A percentile compares a stretch with the other conserved stretches of the same genome.
Evolutionary conservation across 1,140 invertebrate species (phyloP).

Genomic region (Plectrocnemia conspersa): DNA sequence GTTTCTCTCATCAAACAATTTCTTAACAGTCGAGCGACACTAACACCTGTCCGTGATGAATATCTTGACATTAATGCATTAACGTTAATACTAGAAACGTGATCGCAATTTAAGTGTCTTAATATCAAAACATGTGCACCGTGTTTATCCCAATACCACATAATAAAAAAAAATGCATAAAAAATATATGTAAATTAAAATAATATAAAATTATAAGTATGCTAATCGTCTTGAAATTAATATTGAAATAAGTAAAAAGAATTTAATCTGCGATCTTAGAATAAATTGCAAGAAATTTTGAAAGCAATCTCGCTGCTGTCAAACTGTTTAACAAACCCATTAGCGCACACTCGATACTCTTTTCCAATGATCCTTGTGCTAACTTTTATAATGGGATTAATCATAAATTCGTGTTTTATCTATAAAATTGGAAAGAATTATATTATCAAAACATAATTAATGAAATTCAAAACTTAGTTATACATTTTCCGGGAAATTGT

Average conservation of each 20-base stretch:
- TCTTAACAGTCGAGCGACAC: background rate
- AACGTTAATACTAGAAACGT: conserved; percentile 25
- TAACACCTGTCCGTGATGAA: conserved; percentile 25
- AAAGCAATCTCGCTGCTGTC: conserved; percentile 20
- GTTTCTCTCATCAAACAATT: too few species aligned
- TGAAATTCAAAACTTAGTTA: too few species aligned
- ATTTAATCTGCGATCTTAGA: background rate
- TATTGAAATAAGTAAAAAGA: background rate
- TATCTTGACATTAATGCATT: conserved; percentile 23
- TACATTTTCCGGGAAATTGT: too few species aligned
- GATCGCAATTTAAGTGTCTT: too few species aligned
- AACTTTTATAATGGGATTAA: conserved; percentile 17
- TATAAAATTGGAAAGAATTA: too few species aligned
- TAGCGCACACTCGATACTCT: conserved; percentile 12
- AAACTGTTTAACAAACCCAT: conserved; percentile 16
- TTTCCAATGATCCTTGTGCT: background rate
- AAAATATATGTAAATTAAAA: too few species aligned
- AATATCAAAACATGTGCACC: too few species aligned
- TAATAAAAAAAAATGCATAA: too few species aligned
- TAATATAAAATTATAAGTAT: too few species aligned
- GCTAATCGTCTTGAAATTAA: too few species aligned
- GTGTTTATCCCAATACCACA: too few species aligned
- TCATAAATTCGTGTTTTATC: conserved; percentile 17
- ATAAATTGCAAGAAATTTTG: conserved; percentile 14
- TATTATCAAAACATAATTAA: too few species aligned